Percentiles rank a stretch among this genome's conserved stretches.
These are phyloP conservation scores for Hymenopus coronatus DNA, from an alignment of 2,888 invertebrate genomes.

Conservation along the genomic window DNA sequence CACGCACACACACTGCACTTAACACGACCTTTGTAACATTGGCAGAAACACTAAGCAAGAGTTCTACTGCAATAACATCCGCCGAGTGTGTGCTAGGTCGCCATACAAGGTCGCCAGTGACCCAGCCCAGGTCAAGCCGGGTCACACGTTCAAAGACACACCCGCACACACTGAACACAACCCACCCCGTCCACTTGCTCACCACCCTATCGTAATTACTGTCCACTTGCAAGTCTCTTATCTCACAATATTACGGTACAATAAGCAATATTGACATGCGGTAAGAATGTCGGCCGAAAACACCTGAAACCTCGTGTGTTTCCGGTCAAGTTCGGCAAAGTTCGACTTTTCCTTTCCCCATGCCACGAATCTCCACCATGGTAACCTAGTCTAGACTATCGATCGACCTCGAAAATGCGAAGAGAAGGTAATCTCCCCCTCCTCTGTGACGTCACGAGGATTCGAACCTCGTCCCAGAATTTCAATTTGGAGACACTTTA, in stretches of 20 bases:
- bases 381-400: constrained; percentile 24
- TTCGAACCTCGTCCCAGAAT: constrained; percentile 7
- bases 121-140: constrained; percentile 33
- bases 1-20: neutral
- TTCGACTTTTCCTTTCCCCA: constrained; percentile 6
- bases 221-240: neutral
- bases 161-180: neutral
- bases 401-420: constrained; percentile 20
- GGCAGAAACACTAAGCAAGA: neutral
- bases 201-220: neutral
- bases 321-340: constrained; percentile 18
- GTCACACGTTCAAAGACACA: constrained; percentile 21
- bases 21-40: neutral
- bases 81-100: constrained; percentile 7
- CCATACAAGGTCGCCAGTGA: constrained; percentile 14
- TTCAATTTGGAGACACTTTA: neutral
- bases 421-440: neutral
- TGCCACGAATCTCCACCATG: neutral
- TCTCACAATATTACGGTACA: neutral
- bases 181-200: neutral
- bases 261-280: constrained; percentile 29
- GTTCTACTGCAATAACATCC: neutral
- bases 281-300: constrained; percentile 22
- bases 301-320: constrained; percentile 28
- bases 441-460: neutral